Base-by-base conservation (phyloP, 2,113 vertebrate genomes). In the Eolophus roseicapilla region DNA sequence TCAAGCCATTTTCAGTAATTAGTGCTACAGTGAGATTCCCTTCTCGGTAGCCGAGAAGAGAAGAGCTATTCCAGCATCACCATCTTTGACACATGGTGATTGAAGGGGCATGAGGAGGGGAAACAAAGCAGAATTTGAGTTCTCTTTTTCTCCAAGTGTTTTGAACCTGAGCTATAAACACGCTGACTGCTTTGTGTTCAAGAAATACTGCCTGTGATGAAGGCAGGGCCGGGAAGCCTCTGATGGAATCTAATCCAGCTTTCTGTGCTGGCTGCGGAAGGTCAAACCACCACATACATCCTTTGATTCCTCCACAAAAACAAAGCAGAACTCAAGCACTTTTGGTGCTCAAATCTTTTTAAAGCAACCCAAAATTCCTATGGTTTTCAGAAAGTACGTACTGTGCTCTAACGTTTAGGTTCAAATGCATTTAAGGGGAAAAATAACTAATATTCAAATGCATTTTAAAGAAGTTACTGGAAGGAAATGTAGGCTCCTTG, bases 1-100 rank as follows among this genome's bases (percentile, higher is more conserved):
- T 43, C 37, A 47, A 92, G 91, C 88, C 76, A 91, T 93, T 94
- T 95, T 59, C 90, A 94, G 37, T 96, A 94, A 96, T 94, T 94
- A 95, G 64, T 6, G 17, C 68, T 82, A 28, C 18, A 15, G n/a
- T 8, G 35, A 78, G 75, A 69, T n/a, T 86, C 44, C 35, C 41
- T 80, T 68, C 65, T 69, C 2, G 0, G 33, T 17, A 62, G 13
- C 63, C 5, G 4, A 52, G 44, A 87, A 70, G 65, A 31, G 59
- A 44, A 84, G 24, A 57, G 24, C 35, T 92, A 19, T 75, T 80
- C 86, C 69, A 52, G 62, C 60, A 64, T 1, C 63, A 46, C 16
- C 62, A 28, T 21, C 63, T 82, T 59, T 50, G 44, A 62, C 59
- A 64, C 2, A 0, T 1, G 2, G n/a, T 16, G 81, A 82, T 28